phyloP scores from a whole-genome alignment of 2,797 vertebrate species.

The Hypotaenidia okinawae region DNA sequence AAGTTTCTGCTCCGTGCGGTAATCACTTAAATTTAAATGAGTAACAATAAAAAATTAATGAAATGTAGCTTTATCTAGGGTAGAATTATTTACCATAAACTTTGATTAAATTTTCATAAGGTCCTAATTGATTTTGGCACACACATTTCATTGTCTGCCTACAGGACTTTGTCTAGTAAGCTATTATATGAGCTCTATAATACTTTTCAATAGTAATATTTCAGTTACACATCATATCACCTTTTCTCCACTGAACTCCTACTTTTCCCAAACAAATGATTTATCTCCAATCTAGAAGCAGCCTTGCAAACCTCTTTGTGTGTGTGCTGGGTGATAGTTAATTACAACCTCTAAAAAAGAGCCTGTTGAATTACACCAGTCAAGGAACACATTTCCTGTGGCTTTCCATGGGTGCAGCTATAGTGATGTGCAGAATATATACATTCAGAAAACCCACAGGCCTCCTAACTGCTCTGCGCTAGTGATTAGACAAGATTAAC shows the following conservation, averaged over 20 bases:
- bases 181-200: background rate
- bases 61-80: slow-evolving; percentile 3
- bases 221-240: background rate
- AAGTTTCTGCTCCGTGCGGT: background rate
- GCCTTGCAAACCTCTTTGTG: background rate
- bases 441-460: background rate
- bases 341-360: background rate
- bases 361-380: background rate
- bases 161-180: background rate
- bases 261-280: background rate
- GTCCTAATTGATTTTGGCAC: slow-evolving; percentile 8
- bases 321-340: background rate
- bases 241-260: background rate
- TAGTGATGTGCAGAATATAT: background rate
- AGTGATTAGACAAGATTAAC: slow-evolving; percentile 51
- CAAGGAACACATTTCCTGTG: background rate
- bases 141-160: background rate
- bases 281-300: background rate
- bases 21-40: slow-evolving; percentile 5
- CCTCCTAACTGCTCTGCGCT: slow-evolving; percentile 9
- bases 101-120: slow-evolving; percentile 41
- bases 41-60: background rate
- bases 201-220: background rate
- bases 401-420: background rate
- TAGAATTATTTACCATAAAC: slow-evolving; percentile 31